phyloP scores from a whole-genome alignment of 2,888 invertebrate species.

The Nephrotoma flavescens region DNA sequence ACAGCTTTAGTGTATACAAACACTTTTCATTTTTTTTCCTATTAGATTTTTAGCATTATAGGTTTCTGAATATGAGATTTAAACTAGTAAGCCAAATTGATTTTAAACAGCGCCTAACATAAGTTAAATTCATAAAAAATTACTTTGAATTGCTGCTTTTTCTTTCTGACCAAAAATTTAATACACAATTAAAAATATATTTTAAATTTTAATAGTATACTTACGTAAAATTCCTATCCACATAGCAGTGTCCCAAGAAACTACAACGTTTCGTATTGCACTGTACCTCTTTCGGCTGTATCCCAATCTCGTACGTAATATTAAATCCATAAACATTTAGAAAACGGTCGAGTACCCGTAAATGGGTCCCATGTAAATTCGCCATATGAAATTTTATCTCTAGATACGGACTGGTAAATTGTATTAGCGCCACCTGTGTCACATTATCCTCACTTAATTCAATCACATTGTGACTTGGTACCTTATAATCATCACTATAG shows the following conservation, averaged over 20 bases:
- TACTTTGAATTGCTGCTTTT: no score
- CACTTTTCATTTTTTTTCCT: no score
- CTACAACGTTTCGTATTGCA: constrained; percentile 74
- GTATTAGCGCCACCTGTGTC: constrained; percentile 44
- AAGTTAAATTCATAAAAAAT: no score
- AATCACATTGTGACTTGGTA: constrained; percentile 49
- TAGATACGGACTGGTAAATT: constrained; percentile 54
- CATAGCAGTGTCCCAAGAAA: constrained; percentile 72
- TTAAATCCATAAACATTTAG: constrained; percentile 85
- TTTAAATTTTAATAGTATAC: constrained; percentile 23
- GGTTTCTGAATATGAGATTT: no score
- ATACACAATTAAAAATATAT: no score
- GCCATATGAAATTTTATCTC: constrained; percentile 63
- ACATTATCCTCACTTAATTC: constrained; percentile 61
- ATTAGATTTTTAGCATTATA: no score
- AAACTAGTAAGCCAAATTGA: no score
- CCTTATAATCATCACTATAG: constrained; percentile 52
- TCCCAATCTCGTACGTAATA: constrained; percentile 71
- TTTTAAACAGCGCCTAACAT: no score
- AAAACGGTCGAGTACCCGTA: constrained; percentile 64
- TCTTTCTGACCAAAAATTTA: no score
- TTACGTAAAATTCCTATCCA: constrained; percentile 55
- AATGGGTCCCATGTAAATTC: constrained; percentile 63
- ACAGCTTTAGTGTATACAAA: no score
- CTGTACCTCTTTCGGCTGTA: constrained; percentile 36